A percentile compares a stretch with the other conserved stretches of the same genome.
These are phyloP conservation scores for Erinaceus europaeus DNA, from an alignment of 2,113 vertebrate species.

Conservation along the genomic window DNA sequence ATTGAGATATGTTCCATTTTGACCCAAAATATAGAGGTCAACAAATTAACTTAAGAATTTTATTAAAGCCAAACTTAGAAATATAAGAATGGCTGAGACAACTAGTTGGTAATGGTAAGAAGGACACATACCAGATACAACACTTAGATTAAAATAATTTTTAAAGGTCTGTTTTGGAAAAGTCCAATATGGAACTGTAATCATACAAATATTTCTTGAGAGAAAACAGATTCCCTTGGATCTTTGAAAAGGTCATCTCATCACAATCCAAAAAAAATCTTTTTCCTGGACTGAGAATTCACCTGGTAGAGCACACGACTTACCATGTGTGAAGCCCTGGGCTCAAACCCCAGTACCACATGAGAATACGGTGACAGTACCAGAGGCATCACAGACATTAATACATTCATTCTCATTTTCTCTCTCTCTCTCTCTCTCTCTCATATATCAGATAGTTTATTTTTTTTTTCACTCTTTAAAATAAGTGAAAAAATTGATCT, in stretches of 20 bases:
- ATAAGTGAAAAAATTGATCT: too few relatives aligned
- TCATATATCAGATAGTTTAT: too few relatives aligned
- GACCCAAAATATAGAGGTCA: background rate
- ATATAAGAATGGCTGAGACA: background rate
- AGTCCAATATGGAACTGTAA: background rate
- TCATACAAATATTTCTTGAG: background rate
- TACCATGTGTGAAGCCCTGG: too few relatives aligned
- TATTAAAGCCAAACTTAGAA: background rate
- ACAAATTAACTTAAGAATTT: background rate
- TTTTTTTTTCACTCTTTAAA: too few relatives aligned
- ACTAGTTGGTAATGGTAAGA: background rate
- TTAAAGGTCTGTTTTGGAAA: background rate
- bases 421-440: too few relatives aligned
- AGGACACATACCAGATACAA: background rate
- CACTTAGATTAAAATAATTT: background rate
- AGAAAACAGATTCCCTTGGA: slow-evolving; percentile 32
- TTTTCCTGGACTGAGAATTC: too few relatives aligned
- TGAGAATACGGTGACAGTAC: too few relatives aligned
- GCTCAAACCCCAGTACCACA: too few relatives aligned
- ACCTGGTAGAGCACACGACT: too few relatives aligned
- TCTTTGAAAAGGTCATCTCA: background rate
- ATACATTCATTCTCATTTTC: too few relatives aligned
- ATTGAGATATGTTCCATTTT: background rate
- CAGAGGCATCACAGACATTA: too few relatives aligned
- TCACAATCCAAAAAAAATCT: background rate